Evolutionary conservation across 2,888 invertebrate species (phyloP).

Genomic region (Lasioglossum leucozonium): DNA sequence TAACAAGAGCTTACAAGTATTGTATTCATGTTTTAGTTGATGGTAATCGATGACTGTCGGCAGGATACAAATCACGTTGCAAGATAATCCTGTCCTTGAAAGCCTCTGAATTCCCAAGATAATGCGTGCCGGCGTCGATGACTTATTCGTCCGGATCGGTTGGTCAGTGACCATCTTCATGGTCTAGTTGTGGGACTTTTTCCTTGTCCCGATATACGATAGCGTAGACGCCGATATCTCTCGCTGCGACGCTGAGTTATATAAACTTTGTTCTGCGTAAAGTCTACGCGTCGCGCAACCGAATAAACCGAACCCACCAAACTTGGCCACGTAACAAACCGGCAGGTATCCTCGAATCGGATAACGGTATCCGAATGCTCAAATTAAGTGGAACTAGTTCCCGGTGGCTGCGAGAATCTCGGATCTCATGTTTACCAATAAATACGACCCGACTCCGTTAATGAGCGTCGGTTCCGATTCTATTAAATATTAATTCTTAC

Average conservation of each 20-base stretch:
- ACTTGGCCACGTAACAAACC: conserved; percentile 14
- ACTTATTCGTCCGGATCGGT: conserved; percentile 7
- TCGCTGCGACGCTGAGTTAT: conserved; percentile 28
- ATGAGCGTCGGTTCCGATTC: not conserved
- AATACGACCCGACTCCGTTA: not conserved
- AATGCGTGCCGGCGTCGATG: not conserved
- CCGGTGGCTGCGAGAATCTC: not conserved
- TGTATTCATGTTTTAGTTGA: not conserved
- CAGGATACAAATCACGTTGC: conserved; percentile 14
- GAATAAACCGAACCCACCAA: not conserved
- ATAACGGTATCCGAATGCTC: conserved; percentile 39
- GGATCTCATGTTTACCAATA: not conserved
- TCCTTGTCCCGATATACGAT: conserved; percentile 42
- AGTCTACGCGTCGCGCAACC: not conserved
- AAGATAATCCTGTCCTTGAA: conserved; percentile 35
- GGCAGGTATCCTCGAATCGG: conserved; percentile 40
- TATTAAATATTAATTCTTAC: not conserved
- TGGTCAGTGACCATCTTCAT: conserved; percentile 55
- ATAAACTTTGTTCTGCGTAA: conserved; percentile 41
- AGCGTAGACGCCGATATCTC: conserved; percentile 35
- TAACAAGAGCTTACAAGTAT: too few relatives aligned
- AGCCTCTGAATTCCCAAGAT: conserved; percentile 24
- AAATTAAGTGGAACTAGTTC: conserved; percentile 45
- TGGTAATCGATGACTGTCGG: conserved; percentile 13
- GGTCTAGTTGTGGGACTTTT: conserved; percentile 30